Percentiles rank a stretch among this genome's conserved stretches.
These are phyloP conservation scores for Zoroaster sp. DNA, from an alignment of 53 echinoderm and acorn worm species.

Conservation along the genomic window DNA sequence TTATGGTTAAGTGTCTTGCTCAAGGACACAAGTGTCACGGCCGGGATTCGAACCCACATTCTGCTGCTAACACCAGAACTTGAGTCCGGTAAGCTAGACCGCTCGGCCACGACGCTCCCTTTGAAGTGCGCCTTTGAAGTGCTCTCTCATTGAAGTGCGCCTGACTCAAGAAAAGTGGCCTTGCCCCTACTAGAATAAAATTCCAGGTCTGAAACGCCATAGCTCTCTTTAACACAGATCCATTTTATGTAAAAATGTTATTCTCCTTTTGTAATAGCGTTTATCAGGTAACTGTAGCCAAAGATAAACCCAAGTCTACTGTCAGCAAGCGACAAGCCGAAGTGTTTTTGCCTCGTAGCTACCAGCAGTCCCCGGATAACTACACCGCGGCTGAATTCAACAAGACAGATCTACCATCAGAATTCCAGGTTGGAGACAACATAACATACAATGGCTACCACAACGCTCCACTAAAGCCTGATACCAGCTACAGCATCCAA, in stretches of 20 bases:
- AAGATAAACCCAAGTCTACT: neutral
- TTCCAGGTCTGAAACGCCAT: too few species aligned
- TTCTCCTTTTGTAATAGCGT: too few species aligned
- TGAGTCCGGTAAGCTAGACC: too few species aligned
- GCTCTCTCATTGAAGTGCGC: neutral
- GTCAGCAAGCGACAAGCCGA: neutral
- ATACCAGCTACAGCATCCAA: slow-evolving; percentile 58
- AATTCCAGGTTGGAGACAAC: slow-evolving; percentile 77
- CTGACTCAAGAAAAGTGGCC: too few species aligned
- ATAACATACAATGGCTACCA: slow-evolving; percentile 68
- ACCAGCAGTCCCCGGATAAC: slow-evolving; percentile 45
- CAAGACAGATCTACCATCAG: slow-evolving; percentile 45
- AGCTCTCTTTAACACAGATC: too few species aligned
- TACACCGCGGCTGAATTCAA: slow-evolving; percentile 84
- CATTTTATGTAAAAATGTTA: too few species aligned
- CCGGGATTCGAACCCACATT: too few species aligned
- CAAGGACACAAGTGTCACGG: too few species aligned
- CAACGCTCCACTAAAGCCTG: slow-evolving; percentile 70
- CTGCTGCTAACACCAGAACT: too few species aligned
- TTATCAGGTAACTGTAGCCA: slow-evolving; percentile 59
- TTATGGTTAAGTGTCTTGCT: too few species aligned
- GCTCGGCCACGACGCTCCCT: too few species aligned
- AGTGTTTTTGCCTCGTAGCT: neutral
- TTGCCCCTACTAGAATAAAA: too few species aligned
- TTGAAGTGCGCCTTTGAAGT: neutral